These are phyloP conservation scores for Uloborus plumipes DNA, from an alignment of 2,888 invertebrate genomes.

Conservation along the genomic window DNA sequence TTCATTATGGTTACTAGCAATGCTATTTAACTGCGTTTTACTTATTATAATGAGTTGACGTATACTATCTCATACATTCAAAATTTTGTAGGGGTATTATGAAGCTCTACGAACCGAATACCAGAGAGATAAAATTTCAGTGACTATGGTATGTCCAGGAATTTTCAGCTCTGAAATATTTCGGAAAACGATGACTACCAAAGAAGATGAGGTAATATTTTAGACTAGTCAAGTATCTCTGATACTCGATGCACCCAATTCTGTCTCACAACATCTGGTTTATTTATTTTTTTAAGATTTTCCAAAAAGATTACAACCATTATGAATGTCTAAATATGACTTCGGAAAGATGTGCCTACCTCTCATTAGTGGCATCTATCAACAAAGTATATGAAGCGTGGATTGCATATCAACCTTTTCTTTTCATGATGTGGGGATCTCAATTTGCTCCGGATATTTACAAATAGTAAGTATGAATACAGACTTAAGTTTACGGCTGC, in stretches of 20 bases:
- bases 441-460: slow-evolving; percentile 45
- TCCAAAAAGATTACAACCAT: slow-evolving; percentile 45
- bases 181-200: slow-evolving; percentile 37
- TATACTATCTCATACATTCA: neutral
- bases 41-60: neutral
- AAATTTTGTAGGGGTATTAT: slow-evolving; percentile 42
- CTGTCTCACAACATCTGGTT: too few species aligned
- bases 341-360: slow-evolving; percentile 50
- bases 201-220: slow-evolving; percentile 33
- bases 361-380: slow-evolving; percentile 41
- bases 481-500: too few species aligned
- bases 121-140: slow-evolving; percentile 30
- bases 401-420: slow-evolving; percentile 53
- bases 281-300: slow-evolving; percentile 25
- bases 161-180: slow-evolving; percentile 51
- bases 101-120: slow-evolving; percentile 48
- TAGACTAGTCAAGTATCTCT: neutral
- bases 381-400: slow-evolving; percentile 52
- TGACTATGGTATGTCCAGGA: slow-evolving; percentile 46
- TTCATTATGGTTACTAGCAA: neutral
- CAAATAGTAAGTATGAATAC: slow-evolving; percentile 43
- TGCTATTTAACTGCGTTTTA: neutral
- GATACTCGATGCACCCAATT: too few species aligned
- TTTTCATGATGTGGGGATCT: slow-evolving; percentile 40
- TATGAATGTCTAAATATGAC: slow-evolving; percentile 55